Evolutionary conservation across 2,797 vertebrate species (phyloP).

Genomic region (Echeneis naucrates): DNA sequence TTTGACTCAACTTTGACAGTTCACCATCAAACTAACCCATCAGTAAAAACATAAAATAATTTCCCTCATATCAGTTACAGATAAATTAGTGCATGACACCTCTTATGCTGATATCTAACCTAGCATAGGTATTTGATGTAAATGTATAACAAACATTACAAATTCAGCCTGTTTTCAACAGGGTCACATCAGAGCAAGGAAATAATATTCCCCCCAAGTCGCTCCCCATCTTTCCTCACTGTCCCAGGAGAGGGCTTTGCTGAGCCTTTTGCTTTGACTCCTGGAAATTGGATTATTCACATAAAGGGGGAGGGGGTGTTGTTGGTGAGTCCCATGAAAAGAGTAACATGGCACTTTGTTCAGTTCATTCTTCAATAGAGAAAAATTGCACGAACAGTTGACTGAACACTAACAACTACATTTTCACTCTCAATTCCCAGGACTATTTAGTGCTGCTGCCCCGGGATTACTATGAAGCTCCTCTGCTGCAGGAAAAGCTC

Average conservation of each 20-base stretch:
- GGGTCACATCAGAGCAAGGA: constrained; percentile 88
- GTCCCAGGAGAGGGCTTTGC: constrained; percentile 89
- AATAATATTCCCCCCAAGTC: constrained; percentile 88
- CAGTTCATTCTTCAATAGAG: background rate
- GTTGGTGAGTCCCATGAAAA: constrained; percentile 86
- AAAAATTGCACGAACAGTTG: background rate
- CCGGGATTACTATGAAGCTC: constrained; percentile 91
- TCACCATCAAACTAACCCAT: constrained; percentile 41
- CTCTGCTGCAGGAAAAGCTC: constrained; percentile 86
- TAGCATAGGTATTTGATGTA: background rate
- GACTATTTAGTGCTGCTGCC: constrained; percentile 95
- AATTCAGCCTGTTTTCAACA: constrained; percentile 59
- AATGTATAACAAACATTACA: constrained; percentile 3
- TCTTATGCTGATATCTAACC: background rate
- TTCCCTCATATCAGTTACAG: constrained; percentile 6
- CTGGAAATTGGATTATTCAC: constrained; percentile 89
- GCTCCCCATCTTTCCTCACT: constrained; percentile 89
- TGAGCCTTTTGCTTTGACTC: constrained; percentile 86
- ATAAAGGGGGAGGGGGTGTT: constrained; percentile 90
- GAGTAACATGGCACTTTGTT: background rate
- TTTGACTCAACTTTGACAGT: constrained; percentile 1
- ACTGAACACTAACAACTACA: background rate
- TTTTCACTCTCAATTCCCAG: constrained; percentile 71
- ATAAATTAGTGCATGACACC: background rate
- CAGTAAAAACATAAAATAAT: constrained; percentile 1